Evolutionary conservation across 2,113 vertebrate genomes (phyloP).

Genomic region (Zapornia atra): DNA sequence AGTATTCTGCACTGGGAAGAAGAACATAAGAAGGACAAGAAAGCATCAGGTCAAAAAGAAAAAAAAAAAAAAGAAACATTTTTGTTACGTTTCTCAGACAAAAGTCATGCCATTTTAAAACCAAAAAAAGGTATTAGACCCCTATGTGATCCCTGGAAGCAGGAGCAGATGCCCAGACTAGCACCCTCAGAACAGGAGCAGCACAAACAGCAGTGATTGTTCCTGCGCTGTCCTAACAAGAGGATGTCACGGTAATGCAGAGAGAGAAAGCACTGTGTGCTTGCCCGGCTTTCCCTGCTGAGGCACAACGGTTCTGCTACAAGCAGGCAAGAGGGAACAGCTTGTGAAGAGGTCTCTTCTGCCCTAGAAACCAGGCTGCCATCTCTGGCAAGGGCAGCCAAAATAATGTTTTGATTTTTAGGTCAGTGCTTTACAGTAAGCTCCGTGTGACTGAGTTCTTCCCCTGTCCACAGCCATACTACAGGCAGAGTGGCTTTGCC

Average conservation of each 20-base stretch:
- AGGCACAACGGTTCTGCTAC: neutral
- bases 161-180: neutral
- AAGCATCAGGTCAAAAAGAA: neutral
- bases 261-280: neutral
- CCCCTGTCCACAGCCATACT: neutral
- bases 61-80: neutral
- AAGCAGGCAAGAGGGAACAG: neutral
- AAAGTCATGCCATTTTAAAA: neutral
- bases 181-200: neutral
- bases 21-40: neutral
- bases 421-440: neutral
- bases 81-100: neutral
- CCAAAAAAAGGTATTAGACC: neutral
- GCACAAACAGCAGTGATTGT: neutral
- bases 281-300: neutral
- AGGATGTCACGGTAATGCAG: neutral
- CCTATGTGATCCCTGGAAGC: neutral
- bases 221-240: neutral
- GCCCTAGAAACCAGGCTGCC: neutral
- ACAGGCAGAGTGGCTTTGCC: neutral
- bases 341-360: neutral
- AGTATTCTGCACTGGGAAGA: neutral
- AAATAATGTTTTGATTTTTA: neutral
- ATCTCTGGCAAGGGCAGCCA: neutral
- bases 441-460: neutral